Evolutionary conservation across 1,140 invertebrate genomes (phyloP), one percentile per base, ranked within the genome.

Genomic region (Formica selysi): DNA sequence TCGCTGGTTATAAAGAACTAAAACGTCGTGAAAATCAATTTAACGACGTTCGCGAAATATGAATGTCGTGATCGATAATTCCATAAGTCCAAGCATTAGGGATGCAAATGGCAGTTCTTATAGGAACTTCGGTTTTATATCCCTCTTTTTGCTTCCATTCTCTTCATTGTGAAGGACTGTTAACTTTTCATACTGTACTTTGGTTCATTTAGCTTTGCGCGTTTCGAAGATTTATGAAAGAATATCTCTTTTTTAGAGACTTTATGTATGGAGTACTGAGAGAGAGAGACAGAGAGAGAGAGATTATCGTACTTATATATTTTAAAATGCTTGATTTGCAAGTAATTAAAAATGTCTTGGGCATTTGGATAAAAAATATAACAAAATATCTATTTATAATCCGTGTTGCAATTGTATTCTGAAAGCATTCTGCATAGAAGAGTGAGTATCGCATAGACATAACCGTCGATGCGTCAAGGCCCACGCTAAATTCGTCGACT

Each of bases 41-140:
- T 41, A 73, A 73, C 70, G 68, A 74, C 68, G 7, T 8, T 16
- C 3, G 67, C 19, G 38, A 61, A 29, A 83, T 83, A 48, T 19
- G 41, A 83, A 32, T 19, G 38, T 36, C 29, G 41, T 73, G 68
- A 83, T 83, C 68, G 79, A 83, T 83, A 73, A 38, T 83, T 74
- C 6, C 79, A 22, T 22, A 48, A 83, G 68, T 59, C 67, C 32
- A 22, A 61, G 38, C 26, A 73, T 83, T 73, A 61, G 4, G n/a
- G 54, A 83, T 83, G 67, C 68, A 83, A 74, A 83, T 83, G 68
- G 13, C 26, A 70, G 26, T 61, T 83, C 68, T 36, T 74, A 83
- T 51, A 51, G 16, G 68, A 22, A 83, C 79, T 83, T 61, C 36
- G 7, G 38, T 73, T 38, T 71, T 81, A 71, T 22, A 19, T n/a